These are phyloP conservation scores for Pandion haliaetus DNA, from an alignment of 2,113 vertebrate species.

Conservation along the genomic window DNA sequence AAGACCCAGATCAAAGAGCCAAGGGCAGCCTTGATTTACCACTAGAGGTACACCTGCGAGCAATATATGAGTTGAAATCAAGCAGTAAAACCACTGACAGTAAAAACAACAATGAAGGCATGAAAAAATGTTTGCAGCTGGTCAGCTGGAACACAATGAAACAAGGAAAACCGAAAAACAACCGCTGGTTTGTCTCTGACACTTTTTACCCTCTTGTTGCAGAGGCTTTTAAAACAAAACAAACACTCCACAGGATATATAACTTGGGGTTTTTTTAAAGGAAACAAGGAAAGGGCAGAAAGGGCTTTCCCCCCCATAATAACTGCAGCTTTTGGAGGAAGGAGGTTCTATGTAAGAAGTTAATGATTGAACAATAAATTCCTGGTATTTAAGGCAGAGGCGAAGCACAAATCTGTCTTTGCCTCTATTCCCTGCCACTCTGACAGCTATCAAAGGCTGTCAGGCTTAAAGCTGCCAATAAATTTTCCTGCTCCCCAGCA, in stretches of 20 bases:
- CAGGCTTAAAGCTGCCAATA: neutral
- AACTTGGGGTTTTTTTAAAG: neutral
- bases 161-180: neutral
- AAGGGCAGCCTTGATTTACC: constrained; percentile 6
- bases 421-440: neutral
- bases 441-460: neutral
- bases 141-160: constrained; percentile 25
- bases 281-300: neutral
- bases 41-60: constrained; percentile 5
- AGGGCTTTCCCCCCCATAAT: neutral
- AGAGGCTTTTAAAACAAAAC: constrained; percentile 1
- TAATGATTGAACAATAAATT: constrained; percentile 27
- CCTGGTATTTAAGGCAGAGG: neutral
- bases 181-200: neutral
- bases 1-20: constrained; percentile 10
- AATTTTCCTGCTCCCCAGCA: neutral
- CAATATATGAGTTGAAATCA: neutral
- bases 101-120: constrained; percentile 13
- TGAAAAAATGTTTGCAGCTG: neutral
- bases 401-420: neutral
- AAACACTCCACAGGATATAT: neutral
- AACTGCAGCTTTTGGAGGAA: neutral
- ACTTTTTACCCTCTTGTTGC: neutral
- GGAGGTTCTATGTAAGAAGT: neutral
- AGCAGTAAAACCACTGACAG: constrained; percentile 7